A percentile compares a stretch with the other conserved stretches of the same genome.
These are phyloP conservation scores for Microctonus aethiopoides DNA, from an alignment of 2,888 invertebrate genomes.

Conservation along the genomic window DNA sequence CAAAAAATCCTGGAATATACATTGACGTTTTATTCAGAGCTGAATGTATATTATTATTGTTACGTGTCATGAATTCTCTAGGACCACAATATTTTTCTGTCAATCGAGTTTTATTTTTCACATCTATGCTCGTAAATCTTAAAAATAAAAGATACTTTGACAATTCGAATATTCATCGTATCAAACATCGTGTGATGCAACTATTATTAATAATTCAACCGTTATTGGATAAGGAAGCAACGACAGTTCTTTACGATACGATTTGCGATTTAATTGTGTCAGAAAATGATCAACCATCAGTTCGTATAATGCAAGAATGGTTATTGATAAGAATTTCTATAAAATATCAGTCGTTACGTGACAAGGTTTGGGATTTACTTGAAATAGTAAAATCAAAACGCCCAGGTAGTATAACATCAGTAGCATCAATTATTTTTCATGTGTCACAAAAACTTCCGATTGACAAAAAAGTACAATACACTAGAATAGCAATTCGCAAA, in stretches of 20 bases:
- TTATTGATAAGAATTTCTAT: conserved; percentile 67
- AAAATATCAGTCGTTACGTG: conserved; percentile 47
- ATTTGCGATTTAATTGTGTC: conserved; percentile 65
- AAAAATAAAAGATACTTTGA: conserved; percentile 69
- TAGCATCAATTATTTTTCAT: conserved; percentile 68
- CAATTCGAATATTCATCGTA: conserved; percentile 71
- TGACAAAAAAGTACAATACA: conserved; percentile 48
- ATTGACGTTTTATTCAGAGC: conserved; percentile 19
- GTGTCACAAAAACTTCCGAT: conserved; percentile 50
- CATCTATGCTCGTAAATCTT: conserved; percentile 50
- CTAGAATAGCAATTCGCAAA: conserved; percentile 69
- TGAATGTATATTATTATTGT: background rate
- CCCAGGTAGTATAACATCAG: conserved; percentile 66
- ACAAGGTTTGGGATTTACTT: conserved; percentile 64
- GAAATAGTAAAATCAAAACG: conserved; percentile 61
- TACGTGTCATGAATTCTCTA: background rate
- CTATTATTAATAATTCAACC: conserved; percentile 68
- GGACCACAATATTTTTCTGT: background rate
- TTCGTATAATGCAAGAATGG: conserved; percentile 74
- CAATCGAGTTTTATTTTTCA: conserved; percentile 42
- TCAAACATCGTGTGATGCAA: conserved; percentile 71
- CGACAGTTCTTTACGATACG: conserved; percentile 58
- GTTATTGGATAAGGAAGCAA: conserved; percentile 57
- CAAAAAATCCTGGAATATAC: background rate
- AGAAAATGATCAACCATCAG: conserved; percentile 74